A percentile compares a stretch with the other conserved stretches of the same genome.
phyloP scores from a whole-genome alignment of 1,140 invertebrate genomes.

The Drosophila malerkotliana region DNA sequence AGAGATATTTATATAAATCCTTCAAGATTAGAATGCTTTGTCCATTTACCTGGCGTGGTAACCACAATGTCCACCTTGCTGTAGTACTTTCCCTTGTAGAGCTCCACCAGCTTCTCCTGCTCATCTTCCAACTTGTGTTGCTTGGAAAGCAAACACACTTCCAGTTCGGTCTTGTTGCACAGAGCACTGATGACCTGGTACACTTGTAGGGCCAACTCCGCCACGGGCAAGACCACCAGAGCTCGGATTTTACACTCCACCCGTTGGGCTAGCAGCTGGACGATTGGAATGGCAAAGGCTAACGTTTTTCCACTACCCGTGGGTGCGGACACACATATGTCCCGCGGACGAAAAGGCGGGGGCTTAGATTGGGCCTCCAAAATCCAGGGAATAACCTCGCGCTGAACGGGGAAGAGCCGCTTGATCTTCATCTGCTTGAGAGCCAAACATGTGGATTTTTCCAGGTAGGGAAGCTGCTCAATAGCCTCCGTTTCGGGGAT shows the following conservation, averaged over 20 bases:
- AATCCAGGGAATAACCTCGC: slow-evolving; percentile 92
- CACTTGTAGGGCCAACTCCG: slow-evolving; percentile 96
- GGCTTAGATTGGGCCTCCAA: slow-evolving; percentile 87
- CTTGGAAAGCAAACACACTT: slow-evolving; percentile 90
- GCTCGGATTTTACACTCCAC: slow-evolving; percentile 89
- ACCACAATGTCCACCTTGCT: slow-evolving; percentile 94
- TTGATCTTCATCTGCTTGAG: slow-evolving; percentile 90
- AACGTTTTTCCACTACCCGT: slow-evolving; percentile 99
- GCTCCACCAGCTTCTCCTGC: slow-evolving; percentile 89
- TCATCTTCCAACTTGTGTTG: slow-evolving; percentile 90
- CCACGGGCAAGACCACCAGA: slow-evolving; percentile 95
- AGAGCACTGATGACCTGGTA: slow-evolving; percentile 92
- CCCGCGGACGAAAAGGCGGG: slow-evolving; percentile 88
- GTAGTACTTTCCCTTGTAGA: slow-evolving; percentile 85
- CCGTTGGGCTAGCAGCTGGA: slow-evolving; percentile 86
- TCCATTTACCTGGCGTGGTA: slow-evolving; percentile 89
- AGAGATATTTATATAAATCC: neutral
- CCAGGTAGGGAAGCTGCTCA: slow-evolving; percentile 54
- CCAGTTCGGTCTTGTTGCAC: slow-evolving; percentile 88
- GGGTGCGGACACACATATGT: slow-evolving; percentile 98
- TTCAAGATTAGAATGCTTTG: neutral
- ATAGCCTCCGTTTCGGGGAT: slow-evolving; percentile 88
- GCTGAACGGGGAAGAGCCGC: slow-evolving; percentile 95
- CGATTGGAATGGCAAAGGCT: slow-evolving; percentile 95
- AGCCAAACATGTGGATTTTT: slow-evolving; percentile 86